Conservation (phyloP, 2,888 invertebrate species). For the Parasteatoda lunata region DNA sequence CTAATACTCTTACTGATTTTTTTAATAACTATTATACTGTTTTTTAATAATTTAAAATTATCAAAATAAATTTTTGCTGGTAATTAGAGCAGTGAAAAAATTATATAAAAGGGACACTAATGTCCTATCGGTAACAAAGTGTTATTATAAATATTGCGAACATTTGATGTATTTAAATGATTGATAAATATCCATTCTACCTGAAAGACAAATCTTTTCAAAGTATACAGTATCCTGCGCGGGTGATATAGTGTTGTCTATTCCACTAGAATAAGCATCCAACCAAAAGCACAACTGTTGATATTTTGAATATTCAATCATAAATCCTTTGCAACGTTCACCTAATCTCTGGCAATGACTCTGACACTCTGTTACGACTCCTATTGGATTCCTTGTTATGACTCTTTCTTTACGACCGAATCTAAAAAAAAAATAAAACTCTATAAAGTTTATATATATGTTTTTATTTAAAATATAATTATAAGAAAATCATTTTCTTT, state of each 20-base stretch:
- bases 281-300: constrained; percentile 74
- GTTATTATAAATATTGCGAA: no score
- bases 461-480: no score
- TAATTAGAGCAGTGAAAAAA: no score
- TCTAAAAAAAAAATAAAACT: constrained; percentile 14
- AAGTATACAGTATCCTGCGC: constrained; percentile 69
- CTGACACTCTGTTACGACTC: constrained; percentile 70
- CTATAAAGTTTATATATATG: neutral
- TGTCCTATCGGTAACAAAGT: no score
- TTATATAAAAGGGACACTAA: no score
- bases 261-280: constrained; percentile 74
- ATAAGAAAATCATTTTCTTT: no score
- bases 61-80: no score
- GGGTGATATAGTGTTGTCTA: constrained; percentile 71
- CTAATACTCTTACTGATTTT: no score
- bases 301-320: constrained; percentile 70
- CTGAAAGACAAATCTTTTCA: constrained; percentile 71
- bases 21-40: no score
- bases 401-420: constrained; percentile 69
- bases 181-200: constrained; percentile 40
- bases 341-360: constrained; percentile 70
- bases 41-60: no score
- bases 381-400: constrained; percentile 68
- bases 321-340: constrained; percentile 70
- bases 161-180: neutral